Conservation (phyloP, 2,888 invertebrate genomes). For the Corbicula japonica region DNA sequence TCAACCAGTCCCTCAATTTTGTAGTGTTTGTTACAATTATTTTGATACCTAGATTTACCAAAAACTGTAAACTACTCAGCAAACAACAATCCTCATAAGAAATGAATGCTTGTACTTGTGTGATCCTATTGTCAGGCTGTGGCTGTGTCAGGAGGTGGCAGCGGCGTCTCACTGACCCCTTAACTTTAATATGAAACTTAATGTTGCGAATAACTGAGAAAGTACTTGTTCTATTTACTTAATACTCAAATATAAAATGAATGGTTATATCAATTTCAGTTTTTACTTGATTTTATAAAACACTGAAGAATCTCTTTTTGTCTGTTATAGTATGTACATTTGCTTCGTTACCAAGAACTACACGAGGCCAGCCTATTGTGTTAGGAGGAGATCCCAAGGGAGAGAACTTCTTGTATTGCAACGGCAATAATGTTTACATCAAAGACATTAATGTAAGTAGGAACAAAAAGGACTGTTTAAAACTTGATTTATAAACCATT, state of each 20-base stretch:
- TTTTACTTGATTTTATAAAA: not conserved
- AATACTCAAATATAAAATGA: not conserved
- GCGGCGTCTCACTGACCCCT: not conserved
- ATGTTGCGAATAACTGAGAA: not conserved
- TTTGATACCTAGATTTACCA: no score
- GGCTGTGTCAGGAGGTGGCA: no score
- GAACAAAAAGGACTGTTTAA: not conserved
- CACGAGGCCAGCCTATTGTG: slow-evolving; percentile 97
- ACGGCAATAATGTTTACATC: slow-evolving; percentile 99
- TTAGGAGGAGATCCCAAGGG: slow-evolving; percentile 98
- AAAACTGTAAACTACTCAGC: no score
- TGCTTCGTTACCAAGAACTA: slow-evolving; percentile 97
- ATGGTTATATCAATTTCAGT: not conserved
- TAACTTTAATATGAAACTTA: not conserved
- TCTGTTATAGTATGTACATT: slow-evolving; percentile 88
- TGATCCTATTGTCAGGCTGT: no score
- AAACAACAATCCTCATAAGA: no score
- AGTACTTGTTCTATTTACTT: not conserved
- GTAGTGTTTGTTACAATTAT: no score
- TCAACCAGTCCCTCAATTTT: no score
- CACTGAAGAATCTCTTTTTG: not conserved
- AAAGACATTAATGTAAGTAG: slow-evolving; percentile 94
- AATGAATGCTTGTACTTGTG: no score
- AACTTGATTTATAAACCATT: not conserved
- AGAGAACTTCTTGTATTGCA: slow-evolving; percentile 97